phyloP scores from a whole-genome alignment of 2,888 invertebrate genomes.

The Acheta domesticus region DNA sequence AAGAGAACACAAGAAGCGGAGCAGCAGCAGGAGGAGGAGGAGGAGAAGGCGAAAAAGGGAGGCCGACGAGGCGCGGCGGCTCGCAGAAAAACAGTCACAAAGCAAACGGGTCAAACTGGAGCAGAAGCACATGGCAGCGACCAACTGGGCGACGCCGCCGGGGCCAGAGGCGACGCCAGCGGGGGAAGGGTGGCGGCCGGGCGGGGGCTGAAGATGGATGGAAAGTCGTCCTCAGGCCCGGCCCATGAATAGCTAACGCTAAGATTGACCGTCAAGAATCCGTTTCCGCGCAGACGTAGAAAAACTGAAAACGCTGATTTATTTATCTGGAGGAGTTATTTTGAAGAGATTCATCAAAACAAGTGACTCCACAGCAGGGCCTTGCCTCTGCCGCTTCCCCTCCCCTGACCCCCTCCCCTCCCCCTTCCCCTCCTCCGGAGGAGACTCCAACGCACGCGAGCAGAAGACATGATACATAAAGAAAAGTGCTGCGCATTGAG shows the following conservation, averaged over 20 bases:
- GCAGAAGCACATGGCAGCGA: no score
- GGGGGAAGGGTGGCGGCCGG: no score
- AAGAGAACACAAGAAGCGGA: no score
- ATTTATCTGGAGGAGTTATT: not conserved
- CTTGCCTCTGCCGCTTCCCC: no score
- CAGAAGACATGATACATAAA: not conserved
- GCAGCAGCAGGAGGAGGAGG: no score
- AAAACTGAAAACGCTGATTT: not conserved
- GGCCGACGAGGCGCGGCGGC: no score
- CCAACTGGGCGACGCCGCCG: no score
- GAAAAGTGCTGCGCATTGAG: not conserved
- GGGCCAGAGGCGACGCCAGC: no score
- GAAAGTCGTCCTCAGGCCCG: not conserved
- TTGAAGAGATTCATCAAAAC: slow-evolving; percentile 18
- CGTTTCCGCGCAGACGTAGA: not conserved
- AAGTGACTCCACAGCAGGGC: not conserved
- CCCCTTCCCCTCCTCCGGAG: not conserved
- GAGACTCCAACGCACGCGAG: not conserved
- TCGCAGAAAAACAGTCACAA: no score
- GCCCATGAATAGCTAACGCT: not conserved
- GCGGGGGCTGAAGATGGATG: not conserved
- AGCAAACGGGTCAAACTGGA: no score
- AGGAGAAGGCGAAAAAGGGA: no score
- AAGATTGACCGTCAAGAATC: not conserved
- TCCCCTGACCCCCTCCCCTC: no score